A percentile compares a stretch with the other conserved stretches of the same genome.
Evolutionary conservation across 2,888 invertebrate species (phyloP).

Genomic region (Caenorhabditis imperialis): DNA sequence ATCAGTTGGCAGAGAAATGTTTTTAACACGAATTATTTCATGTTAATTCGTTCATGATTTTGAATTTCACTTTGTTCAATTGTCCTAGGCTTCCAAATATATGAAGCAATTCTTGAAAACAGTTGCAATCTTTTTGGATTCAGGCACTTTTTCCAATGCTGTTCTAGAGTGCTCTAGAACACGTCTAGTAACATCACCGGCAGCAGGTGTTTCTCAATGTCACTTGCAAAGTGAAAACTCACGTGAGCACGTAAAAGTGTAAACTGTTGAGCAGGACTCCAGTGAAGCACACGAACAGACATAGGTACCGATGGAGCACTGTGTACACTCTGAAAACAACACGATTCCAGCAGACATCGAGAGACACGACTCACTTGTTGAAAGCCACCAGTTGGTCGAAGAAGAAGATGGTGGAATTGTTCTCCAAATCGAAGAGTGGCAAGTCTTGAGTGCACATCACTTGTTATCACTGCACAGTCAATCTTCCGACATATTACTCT

Average conservation of each 20-base stretch:
- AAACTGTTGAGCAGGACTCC: conserved; percentile 67
- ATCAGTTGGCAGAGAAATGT: no score
- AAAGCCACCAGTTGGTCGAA: conserved; percentile 59
- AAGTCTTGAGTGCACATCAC: conserved; percentile 62
- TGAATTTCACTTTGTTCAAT: no score
- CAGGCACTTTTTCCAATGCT: no score
- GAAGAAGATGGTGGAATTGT: conserved; percentile 57
- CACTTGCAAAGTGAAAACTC: conserved; percentile 1
- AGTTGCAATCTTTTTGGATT: no score
- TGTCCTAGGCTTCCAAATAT: no score
- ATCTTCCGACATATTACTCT: not conserved
- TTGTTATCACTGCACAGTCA: conserved; percentile 11
- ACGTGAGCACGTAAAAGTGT: conserved; percentile 70
- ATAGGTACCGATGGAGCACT: conserved; percentile 62
- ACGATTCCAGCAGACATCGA: not conserved
- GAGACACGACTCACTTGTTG: conserved; percentile 45
- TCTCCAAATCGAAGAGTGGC: conserved; percentile 60
- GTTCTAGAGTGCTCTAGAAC: no score
- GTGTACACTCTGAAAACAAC: conserved; percentile 65
- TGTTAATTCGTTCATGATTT: no score
- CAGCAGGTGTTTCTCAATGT: not conserved
- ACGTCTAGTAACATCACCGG: no score
- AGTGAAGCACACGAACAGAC: conserved; percentile 62
- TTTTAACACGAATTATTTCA: no score
- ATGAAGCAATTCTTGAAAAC: no score